Base-by-base conservation (phyloP, 2,888 invertebrate species). In the Phyllotreta cruciferae region DNA sequence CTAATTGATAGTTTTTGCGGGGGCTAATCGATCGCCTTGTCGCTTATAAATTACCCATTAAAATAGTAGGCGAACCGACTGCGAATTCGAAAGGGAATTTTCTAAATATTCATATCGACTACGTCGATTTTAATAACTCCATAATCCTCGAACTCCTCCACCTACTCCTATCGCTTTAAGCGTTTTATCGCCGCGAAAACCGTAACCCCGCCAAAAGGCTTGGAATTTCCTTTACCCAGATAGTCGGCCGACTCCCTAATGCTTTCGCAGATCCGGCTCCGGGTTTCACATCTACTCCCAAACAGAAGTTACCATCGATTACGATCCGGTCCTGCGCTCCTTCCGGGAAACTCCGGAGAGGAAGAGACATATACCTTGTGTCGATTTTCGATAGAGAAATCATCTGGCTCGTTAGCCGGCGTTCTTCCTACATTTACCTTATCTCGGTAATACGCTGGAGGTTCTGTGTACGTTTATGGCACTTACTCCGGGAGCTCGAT, bases 351-450 rank as follows among this genome's bases (percentile, higher is more conserved):
- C 24, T 4, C 24, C 24, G 10, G 36, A 34, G 47, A 47, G 47
- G 14, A 47, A 47, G 24, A 24, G 47, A 34, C 58, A 39, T 41
- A 58, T 41, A 58, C 58, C 58, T 60, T 42, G 5, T n/a, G 36
- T 63, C 41, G 36, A 41, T 54, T 56, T 58, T 58, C 54, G 58
- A 54, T 49, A 47, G 57, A 57, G 57, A 57, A 63, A 63, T 63
- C 57, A 63, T 44, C 60, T 60, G 62, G 64, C 65, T 67, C 67
- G 67, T 67, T 69, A 66, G 63, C 61, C 62, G 63, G 62, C 54
- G 62, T 63, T 66, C 58, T 66, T 62, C 61, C 63, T 67, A 54
- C 56, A 62, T 64, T 71, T 67, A 60, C 63, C 65, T 67, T 68
- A 69, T 69, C 69, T 69, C 11, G 52, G 53, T 37, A 57, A 47